Conservation (phyloP, 2,113 vertebrate species). For the Rhineura floridana region DNA sequence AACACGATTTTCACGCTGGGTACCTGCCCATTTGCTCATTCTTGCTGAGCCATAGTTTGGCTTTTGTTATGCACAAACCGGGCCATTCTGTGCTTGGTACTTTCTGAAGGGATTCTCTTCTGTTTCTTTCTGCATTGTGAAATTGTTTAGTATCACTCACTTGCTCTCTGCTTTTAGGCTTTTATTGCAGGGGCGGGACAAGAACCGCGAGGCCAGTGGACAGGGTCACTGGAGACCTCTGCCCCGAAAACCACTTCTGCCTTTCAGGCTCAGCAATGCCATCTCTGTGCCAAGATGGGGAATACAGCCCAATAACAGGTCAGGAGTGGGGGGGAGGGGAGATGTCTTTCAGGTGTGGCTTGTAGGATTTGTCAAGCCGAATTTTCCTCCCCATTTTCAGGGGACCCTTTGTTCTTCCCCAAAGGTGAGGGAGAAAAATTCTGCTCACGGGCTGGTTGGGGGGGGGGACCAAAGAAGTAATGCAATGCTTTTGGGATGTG, state of each 20-base stretch:
- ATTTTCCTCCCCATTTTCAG: neutral
- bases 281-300: conserved; percentile 75
- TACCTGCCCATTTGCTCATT: too few species aligned
- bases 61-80: too few species aligned
- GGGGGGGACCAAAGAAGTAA: too few species aligned
- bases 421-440: too few species aligned
- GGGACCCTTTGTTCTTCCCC: too few species aligned
- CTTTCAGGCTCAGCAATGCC: conserved; percentile 79
- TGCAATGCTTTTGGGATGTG: too few species aligned
- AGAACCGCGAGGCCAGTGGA: conserved; percentile 75
- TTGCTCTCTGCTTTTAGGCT: conserved; percentile 74
- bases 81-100: too few species aligned
- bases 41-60: too few species aligned
- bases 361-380: neutral
- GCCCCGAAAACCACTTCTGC: conserved; percentile 82
- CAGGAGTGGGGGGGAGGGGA: neutral
- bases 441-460: too few species aligned
- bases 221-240: conserved; percentile 75
- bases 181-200: conserved; percentile 81
- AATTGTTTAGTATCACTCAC: accelerated
- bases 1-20: too few species aligned
- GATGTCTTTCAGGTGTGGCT: accelerated
- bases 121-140: neutral
- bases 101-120: too few species aligned
- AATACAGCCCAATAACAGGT: conserved; percentile 82